These are phyloP conservation scores for Trichonephila clavipes DNA, from an alignment of 1,140 invertebrate species.

Conservation along the genomic window DNA sequence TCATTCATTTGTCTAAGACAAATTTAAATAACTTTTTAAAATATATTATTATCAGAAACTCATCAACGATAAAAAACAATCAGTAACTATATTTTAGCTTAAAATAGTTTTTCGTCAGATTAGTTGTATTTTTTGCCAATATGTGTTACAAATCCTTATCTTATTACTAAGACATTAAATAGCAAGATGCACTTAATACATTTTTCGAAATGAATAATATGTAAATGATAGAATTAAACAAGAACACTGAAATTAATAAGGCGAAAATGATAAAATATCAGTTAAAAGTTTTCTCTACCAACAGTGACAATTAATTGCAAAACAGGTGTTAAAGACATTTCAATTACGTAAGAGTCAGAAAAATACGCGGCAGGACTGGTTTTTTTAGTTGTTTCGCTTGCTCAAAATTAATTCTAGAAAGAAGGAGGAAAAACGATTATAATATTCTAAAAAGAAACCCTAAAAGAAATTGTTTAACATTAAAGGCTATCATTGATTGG, in stretches of 20 bases:
- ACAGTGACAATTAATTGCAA: constrained; percentile 75
- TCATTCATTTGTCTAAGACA: no score
- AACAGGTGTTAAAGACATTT: constrained; percentile 74
- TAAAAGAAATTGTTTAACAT: neutral
- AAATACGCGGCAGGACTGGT: neutral
- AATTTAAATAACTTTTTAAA: no score
- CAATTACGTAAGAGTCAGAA: constrained; percentile 66
- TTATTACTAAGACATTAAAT: constrained; percentile 53
- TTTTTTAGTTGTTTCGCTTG: constrained; percentile 2
- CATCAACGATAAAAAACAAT: no score
- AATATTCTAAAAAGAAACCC: constrained; percentile 26
- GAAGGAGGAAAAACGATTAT: constrained; percentile 47
- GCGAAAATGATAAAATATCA: constrained; percentile 72
- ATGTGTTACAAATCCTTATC: neutral
- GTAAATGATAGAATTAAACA: constrained; percentile 31
- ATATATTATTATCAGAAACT: no score
- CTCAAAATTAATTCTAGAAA: constrained; percentile 37
- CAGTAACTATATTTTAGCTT: no score
- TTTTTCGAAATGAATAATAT: constrained; percentile 17
- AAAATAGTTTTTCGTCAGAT: neutral
- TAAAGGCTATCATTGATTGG: neutral
- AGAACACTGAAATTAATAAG: constrained; percentile 50
- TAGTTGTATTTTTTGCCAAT: neutral
- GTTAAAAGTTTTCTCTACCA: constrained; percentile 59
- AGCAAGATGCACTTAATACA: neutral